Base-by-base conservation (phyloP, 2,113 vertebrate genomes). In the Prunella fulvescens region DNA sequence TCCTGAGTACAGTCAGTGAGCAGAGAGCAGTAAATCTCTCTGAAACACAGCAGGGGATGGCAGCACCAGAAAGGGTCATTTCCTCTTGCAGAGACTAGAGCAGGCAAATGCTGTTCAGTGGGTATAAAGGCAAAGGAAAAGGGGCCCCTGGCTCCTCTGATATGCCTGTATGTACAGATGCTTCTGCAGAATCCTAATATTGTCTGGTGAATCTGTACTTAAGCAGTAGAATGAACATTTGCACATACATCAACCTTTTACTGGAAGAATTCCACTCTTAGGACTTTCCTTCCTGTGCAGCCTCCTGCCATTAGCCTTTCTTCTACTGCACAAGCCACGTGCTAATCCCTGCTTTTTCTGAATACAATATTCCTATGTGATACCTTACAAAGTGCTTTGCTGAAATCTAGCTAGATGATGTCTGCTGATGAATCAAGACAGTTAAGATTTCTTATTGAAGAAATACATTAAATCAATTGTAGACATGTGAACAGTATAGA, bases 41-140 rank as follows among this genome's bases (percentile, higher is more conserved):
- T 51, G 45, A 88, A 91, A 74, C 82, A 62, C 65, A 93, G 95
- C 77, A 92, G 91, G 88, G 56, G 64, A 81, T 62, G 66, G 71
- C 65, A 93, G 76, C 62, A 92, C 53, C 77, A 95, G 88, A 50
- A 92, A 86, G 86, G 81, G 93, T 91, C 83, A 95, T 87, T 93
- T 95, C 89, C 93, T 94, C 84, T 81, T 72, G 86, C 86, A 56
- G 69, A 91, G 60, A 91, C 56, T 66, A 37, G 65, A 57, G 60
- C 26, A 69, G 73, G 39, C 50, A 82, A 93, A 25, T 48, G 58
- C 51, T 2, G 5, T 51, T 91, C 69, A 53, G 16, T 50, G 48
- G 35, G 53, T 84, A 89, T 31, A 92, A 87, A 92, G 42, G n/a
- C 58, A 78, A 88, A 92, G 65, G 39, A 62, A 74, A 83, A 78